Evolutionary conservation across 1,140 invertebrate genomes (phyloP), one percentile per base, ranked within the genome.

Genomic region (Nebria ingens): DNA sequence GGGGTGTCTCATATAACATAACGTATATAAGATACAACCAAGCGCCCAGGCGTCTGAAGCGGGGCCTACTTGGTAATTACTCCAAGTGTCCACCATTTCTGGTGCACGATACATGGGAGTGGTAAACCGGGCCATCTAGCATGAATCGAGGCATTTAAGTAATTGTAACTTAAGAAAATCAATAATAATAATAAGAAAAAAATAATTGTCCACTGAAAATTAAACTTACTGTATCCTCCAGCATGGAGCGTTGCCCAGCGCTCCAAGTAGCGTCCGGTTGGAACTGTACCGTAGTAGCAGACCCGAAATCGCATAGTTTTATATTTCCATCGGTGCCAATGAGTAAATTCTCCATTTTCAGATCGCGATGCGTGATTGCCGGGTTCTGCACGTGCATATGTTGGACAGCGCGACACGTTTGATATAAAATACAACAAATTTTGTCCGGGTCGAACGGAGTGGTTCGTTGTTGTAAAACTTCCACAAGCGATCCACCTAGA

Each of bases 221-320:
- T 25, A 20, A 51, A 67, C 73, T 77, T 73, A 91, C 89, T 77
- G 91, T 89, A 78, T 99, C 97, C 76, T 99, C 97, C 12, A 99
- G 76, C 65, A 89, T 79, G 58, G 87, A 87, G 62, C 96, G 80
- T 75, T 96, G 88, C 64, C 91, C 87, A 50, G 90, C 89, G 65
- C 85, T 88, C 97, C 97, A 99, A 29, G 85, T 83, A 19, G 85
- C 77, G 68, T 96, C 89, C 19, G 94, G 93, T 52, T 81, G 66
- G 70, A 86, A 89, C 23, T 86, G 77, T 66, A 93, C 85, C 17
- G 83, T 87, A 21, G 93, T 97, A 1, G 93, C 86, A 64, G 94
- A 98, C 1, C 97, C 97, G 82, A 99, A 99, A 76, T 99, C 97
- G 77, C 97, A 99, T 50, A 99, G 73, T 73, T 99, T 99, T 29